Evolutionary conservation across 1,140 invertebrate species (phyloP).

Genomic region (Drosophila sp.): DNA sequence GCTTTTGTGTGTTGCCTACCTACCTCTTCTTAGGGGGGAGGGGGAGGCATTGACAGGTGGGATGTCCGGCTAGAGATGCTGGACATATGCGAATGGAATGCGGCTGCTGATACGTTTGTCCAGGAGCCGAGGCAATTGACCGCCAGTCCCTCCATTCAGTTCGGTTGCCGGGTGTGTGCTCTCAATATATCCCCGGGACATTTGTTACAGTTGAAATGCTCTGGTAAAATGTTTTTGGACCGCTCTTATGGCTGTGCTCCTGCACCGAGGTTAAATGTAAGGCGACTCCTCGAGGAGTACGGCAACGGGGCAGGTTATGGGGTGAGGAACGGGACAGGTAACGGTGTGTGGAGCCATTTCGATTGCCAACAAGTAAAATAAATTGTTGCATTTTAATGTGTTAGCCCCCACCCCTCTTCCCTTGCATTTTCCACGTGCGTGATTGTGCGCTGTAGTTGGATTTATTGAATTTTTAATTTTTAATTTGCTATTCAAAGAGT

Average conservation of each 20-base stretch:
- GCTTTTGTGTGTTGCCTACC: conserved; percentile 62
- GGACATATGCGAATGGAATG: conserved; percentile 19
- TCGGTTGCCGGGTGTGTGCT: conserved; percentile 34
- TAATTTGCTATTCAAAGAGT: conserved; percentile 71
- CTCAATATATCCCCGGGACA: conserved; percentile 65
- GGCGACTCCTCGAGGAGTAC: conserved; percentile 10
- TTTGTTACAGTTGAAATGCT: conserved; percentile 83
- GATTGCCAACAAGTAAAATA: conserved; percentile 77
- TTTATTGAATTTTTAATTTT: conserved; percentile 83
- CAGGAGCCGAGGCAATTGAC: conserved; percentile 33
- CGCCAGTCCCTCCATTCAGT: conserved; percentile 11
- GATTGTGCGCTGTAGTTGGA: conserved; percentile 45
- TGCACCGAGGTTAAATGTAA: conserved; percentile 41
- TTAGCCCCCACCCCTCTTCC: too few relatives aligned
- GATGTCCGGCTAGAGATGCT: conserved; percentile 4
- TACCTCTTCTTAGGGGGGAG: not conserved
- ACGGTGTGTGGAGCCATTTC: not conserved
- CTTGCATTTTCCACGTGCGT: conserved; percentile 51
- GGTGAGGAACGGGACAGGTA: not conserved
- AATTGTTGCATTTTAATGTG: conserved; percentile 83
- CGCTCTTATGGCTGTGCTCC: conserved; percentile 22
- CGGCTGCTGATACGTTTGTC: not conserved
- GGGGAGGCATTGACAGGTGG: conserved; percentile 7
- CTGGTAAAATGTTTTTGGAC: conserved; percentile 79
- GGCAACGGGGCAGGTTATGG: not conserved